Percentiles rank a stretch among this genome's conserved stretches.
Evolutionary conservation across 2,113 vertebrate genomes (phyloP).

Genomic region (Geothlypis trichas): DNA sequence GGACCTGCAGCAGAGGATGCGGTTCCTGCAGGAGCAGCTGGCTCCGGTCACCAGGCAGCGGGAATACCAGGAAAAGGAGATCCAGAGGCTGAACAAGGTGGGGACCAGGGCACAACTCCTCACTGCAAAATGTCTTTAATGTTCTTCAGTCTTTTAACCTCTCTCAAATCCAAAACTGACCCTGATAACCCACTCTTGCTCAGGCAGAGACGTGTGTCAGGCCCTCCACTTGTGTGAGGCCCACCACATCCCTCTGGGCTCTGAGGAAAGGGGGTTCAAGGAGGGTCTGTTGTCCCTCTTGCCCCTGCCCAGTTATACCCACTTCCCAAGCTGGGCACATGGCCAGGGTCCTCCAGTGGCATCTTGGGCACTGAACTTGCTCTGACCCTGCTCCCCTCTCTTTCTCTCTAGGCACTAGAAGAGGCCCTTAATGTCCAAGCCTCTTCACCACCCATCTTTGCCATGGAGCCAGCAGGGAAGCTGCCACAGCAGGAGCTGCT

Average conservation of each 20-base stretch:
- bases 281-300: not conserved
- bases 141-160: not conserved
- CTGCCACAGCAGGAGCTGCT: slow-evolving; percentile 88
- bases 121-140: not conserved
- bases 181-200: not conserved
- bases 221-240: not conserved
- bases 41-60: slow-evolving; percentile 88
- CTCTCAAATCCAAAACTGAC: not conserved
- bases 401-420: slow-evolving; percentile 84
- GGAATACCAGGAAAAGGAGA: slow-evolving; percentile 97
- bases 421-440: slow-evolving; percentile 90
- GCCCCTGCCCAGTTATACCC: not conserved
- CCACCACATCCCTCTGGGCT: not conserved
- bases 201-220: not conserved
- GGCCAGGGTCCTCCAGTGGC: not conserved
- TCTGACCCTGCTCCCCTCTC: not conserved
- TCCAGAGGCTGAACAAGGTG: slow-evolving; percentile 94
- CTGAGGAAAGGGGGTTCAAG: not conserved
- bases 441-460: slow-evolving; percentile 76
- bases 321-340: accelerated
- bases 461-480: slow-evolving; percentile 74
- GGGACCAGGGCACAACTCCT: not conserved
- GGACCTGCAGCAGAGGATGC: slow-evolving; percentile 91
- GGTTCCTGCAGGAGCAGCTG: slow-evolving; percentile 91
- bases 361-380: not conserved